Base-by-base conservation (phyloP, 2,888 invertebrate genomes). In the Clivina fossor region DNA sequence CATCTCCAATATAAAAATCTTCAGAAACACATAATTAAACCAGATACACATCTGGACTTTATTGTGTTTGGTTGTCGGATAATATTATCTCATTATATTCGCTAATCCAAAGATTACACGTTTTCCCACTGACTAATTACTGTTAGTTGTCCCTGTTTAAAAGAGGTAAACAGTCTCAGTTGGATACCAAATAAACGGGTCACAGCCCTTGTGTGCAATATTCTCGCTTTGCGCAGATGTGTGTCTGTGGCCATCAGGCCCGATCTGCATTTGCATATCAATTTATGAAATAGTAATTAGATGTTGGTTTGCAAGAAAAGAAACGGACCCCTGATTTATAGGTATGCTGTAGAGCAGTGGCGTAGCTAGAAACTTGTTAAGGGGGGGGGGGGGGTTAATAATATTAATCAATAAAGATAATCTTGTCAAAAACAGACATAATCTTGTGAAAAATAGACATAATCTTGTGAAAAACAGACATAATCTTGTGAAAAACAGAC, bases 361-460 rank as follows among this genome's bases (percentile, higher is more conserved):
- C 5, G n/a, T n/a, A n/a, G n/a, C n/a, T n/a, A n/a, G n/a, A n/a
- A n/a, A n/a, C n/a, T 1, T 37, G 37, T 16, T 7, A 37, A 15
- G 19, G 37, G 37, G 2, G 5, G 20, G 38, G 38, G 60, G 50
- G 59, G 60, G 61, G 56, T n/a, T n/a, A n/a, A n/a, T n/a, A n/a
- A n/a, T n/a, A n/a, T n/a, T n/a, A n/a, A n/a, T n/a, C n/a, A n/a
- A n/a, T n/a, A n/a, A n/a, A n/a, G n/a, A n/a, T n/a, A n/a, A n/a
- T n/a, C n/a, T n/a, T n/a, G n/a, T n/a, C n/a, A n/a, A n/a, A n/a
- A n/a, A n/a, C n/a, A n/a, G n/a, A n/a, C n/a, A n/a, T n/a, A n/a
- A n/a, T n/a, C n/a, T n/a, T n/a, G n/a, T n/a, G n/a, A n/a, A n/a
- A n/a, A n/a, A n/a, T n/a, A n/a, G n/a, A n/a, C n/a, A n/a, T n/a